Evolutionary conservation across 2,797 vertebrate species (phyloP).

Genomic region (Fringilla coelebs): DNA sequence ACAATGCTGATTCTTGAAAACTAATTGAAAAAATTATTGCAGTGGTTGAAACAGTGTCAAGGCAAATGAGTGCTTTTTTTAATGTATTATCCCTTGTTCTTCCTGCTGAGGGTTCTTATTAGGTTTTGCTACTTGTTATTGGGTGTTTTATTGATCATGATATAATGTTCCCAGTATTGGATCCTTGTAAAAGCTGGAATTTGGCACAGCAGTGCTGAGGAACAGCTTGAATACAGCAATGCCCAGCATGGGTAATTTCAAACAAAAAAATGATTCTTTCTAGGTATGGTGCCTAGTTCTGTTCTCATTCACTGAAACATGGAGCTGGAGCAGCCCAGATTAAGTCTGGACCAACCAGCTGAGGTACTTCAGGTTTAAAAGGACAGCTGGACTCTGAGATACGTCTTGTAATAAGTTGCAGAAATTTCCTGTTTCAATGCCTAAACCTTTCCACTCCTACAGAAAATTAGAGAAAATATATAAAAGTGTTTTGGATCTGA

Average conservation of each 20-base stretch:
- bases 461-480: not conserved
- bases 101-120: not conserved
- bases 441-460: not conserved
- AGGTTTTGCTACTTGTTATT: conserved; percentile 15
- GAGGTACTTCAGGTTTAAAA: conserved; percentile 3
- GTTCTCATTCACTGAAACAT: not conserved
- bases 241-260: not conserved
- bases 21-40: not conserved
- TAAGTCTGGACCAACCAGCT: not conserved
- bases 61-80: not conserved
- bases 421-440: conserved; percentile 12
- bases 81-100: not conserved
- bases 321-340: not conserved
- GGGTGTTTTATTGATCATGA: not conserved
- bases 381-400: not conserved
- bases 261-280: not conserved
- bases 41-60: not conserved
- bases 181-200: not conserved
- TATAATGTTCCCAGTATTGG: not conserved
- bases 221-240: conserved; percentile 23
- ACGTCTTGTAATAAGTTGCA: not conserved
- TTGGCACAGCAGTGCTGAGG: not conserved
- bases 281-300: not conserved
- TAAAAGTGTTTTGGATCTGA: not conserved
- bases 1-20: not conserved